A percentile compares a stretch with the other conserved stretches of the same genome.
phyloP scores from a whole-genome alignment of 2,113 vertebrate species.

The Lamprologus tigripictilis region DNA sequence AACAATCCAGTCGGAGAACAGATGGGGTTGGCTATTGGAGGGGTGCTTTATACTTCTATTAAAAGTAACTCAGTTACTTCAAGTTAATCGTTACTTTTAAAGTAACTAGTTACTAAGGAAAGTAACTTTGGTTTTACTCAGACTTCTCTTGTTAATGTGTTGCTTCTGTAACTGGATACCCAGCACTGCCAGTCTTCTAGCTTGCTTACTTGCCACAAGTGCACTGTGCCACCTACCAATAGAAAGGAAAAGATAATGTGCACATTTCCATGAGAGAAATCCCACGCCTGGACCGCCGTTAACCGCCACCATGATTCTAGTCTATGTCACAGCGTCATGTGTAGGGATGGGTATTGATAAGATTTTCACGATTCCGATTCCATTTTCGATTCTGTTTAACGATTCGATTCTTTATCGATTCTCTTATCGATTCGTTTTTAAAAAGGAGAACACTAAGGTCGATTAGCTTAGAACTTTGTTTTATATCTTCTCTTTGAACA shows the following conservation, averaged over 20 bases:
- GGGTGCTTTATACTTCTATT: neutral
- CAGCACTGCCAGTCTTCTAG: neutral
- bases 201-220: neutral
- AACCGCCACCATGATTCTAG: accelerated
- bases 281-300: accelerated
- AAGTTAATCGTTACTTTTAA: accelerated
- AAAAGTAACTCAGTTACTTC: neutral
- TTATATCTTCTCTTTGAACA: too few relatives aligned
- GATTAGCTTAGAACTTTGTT: too few relatives aligned
- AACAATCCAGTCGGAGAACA: accelerated
- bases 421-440: too few relatives aligned
- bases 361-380: too few relatives aligned
- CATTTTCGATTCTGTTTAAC: too few relatives aligned
- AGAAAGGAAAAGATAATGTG: accelerated
- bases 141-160: accelerated
- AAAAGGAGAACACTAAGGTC: too few relatives aligned
- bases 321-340: accelerated
- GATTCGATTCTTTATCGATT: too few relatives aligned
- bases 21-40: neutral
- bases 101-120: neutral
- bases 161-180: accelerated
- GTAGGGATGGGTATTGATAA: too few relatives aligned
- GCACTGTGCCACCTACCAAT: accelerated
- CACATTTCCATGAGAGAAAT: accelerated
- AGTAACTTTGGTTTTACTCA: neutral